These are phyloP conservation scores for Henricia sp. DNA, from an alignment of 53 echinoderm and acorn worm genomes.

Conservation along the genomic window DNA sequence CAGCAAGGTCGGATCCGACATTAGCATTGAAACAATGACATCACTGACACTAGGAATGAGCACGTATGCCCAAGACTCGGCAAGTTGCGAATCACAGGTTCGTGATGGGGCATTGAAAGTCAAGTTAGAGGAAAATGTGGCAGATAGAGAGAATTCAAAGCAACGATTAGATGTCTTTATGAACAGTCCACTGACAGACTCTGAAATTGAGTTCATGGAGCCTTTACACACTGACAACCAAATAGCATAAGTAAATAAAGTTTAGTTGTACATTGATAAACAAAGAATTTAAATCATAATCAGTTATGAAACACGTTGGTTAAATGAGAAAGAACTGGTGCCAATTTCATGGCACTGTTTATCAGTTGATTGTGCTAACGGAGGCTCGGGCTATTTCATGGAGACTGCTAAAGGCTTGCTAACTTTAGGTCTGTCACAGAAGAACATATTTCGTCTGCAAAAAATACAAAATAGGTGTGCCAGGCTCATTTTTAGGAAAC, in stretches of 20 bases:
- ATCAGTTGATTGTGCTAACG: no score
- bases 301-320: no score
- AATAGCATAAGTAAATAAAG: slow-evolving; percentile 1
- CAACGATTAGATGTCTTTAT: neutral
- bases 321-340: no score
- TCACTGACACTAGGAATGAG: slow-evolving; percentile 62
- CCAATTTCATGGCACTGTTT: no score
- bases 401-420: no score
- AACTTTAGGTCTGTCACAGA: no score
- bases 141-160: neutral
- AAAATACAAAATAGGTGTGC: no score
- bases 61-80: neutral
- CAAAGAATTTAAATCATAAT: no score
- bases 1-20: slow-evolving; percentile 38
- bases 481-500: no score
- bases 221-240: slow-evolving; percentile 16
- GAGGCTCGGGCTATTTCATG: no score
- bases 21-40: slow-evolving; percentile 64
- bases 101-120: slow-evolving; percentile 22
- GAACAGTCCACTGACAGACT: slow-evolving; percentile 66
- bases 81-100: slow-evolving; percentile 13
- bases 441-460: no score
- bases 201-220: slow-evolving; percentile 69
- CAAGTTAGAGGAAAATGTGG: neutral
- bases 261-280: no score